These are phyloP conservation scores for Dexiosoma caninum DNA, from an alignment of 2,888 invertebrate genomes.

Conservation along the genomic window DNA sequence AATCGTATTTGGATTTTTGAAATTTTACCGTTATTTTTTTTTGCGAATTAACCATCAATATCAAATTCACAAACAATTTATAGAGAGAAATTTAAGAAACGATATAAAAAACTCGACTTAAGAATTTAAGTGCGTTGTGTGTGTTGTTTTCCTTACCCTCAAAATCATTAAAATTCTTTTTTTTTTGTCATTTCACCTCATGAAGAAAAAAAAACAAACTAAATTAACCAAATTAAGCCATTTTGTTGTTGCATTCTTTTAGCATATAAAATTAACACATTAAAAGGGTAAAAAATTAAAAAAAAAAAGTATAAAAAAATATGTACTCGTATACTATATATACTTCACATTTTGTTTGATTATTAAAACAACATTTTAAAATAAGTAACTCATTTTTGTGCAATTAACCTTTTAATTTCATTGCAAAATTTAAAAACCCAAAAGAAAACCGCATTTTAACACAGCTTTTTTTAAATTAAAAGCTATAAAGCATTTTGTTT, in stretches of 20 bases:
- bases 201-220: not conserved
- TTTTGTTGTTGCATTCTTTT: constrained; percentile 35
- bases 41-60: constrained; percentile 69
- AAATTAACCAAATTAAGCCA: constrained; percentile 20
- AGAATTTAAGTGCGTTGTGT: constrained; percentile 55
- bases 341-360: constrained; percentile 27
- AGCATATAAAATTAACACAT: constrained; percentile 31
- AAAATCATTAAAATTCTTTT: not conserved
- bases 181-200: constrained; percentile 2
- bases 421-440: not conserved
- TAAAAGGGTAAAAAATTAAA: not conserved
- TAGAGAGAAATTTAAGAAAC: constrained; percentile 12
- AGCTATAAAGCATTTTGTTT: constrained; percentile 41
- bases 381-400: constrained; percentile 39
- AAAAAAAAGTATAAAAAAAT: too few relatives aligned
- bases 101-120: constrained; percentile 16
- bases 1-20: constrained; percentile 77
- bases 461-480: constrained; percentile 30
- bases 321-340: too few relatives aligned
- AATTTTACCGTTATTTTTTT: constrained; percentile 56
- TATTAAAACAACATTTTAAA: constrained; percentile 14
- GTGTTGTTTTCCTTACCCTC: constrained; percentile 38
- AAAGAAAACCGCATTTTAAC: constrained; percentile 34
- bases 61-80: constrained; percentile 37
- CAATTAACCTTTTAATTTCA: constrained; percentile 40